These are phyloP conservation scores for Jacana jacana DNA, from an alignment of 2,113 vertebrate species.

Conservation along the genomic window DNA sequence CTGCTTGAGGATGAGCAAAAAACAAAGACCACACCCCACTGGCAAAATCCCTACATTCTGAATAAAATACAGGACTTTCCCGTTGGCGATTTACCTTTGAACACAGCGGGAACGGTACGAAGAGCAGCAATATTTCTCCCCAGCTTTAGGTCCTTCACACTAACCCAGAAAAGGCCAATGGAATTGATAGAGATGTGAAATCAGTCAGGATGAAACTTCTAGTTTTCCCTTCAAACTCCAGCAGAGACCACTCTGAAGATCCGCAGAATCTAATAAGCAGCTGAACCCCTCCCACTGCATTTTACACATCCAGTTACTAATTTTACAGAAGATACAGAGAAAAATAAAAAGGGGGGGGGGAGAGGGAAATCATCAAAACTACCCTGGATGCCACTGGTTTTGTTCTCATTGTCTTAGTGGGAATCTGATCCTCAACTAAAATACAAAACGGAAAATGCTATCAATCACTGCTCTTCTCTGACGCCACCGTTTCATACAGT, in stretches of 20 bases:
- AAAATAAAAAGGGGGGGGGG: fast-evolving
- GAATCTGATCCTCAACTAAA: neutral
- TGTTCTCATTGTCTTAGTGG: neutral
- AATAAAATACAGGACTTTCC: neutral
- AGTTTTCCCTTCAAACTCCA: neutral
- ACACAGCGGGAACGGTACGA: neutral
- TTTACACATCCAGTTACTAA: neutral
- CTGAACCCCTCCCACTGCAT: neutral
- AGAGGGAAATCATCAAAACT: neutral
- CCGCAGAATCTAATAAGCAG: neutral
- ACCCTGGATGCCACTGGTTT: neutral
- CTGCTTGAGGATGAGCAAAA: neutral
- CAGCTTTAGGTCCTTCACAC: neutral
- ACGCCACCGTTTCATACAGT: neutral
- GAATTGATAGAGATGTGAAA: neutral
- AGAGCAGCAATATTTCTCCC: neutral
- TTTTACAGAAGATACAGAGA: neutral
- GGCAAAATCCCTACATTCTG: neutral
- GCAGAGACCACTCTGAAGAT: neutral
- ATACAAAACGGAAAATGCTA: neutral
- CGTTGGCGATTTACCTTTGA: neutral
- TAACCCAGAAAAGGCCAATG: neutral
- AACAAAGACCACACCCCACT: neutral
- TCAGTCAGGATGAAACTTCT: neutral
- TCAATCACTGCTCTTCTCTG: neutral